Percentiles rank a stretch among this genome's conserved stretches.
These are phyloP conservation scores for Tokudaia tokunoshimensis DNA, from an alignment of 2,797 vertebrate genomes.

Conservation along the genomic window DNA sequence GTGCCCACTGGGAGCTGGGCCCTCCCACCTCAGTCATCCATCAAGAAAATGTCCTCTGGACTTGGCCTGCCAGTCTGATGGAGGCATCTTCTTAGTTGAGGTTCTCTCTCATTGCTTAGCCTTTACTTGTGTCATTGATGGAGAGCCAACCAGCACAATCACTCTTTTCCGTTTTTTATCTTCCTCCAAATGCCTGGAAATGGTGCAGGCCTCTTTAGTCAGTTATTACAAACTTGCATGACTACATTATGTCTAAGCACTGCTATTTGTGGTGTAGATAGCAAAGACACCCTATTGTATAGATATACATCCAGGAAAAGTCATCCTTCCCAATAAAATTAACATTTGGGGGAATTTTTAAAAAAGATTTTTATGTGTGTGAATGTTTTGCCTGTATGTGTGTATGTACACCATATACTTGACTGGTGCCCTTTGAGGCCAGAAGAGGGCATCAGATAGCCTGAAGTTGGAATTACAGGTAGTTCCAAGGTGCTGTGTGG, in stretches of 20 bases:
- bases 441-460: background rate
- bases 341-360: background rate
- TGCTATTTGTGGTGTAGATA: slow-evolving; percentile 2
- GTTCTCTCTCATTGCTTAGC: background rate
- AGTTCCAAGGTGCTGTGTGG: background rate
- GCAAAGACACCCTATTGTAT: background rate
- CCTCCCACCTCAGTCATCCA: background rate
- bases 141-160: background rate
- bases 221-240: background rate
- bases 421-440: background rate
- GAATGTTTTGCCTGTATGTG: background rate
- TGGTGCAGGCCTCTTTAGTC: background rate
- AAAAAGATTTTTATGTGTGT: background rate
- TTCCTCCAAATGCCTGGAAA: slow-evolving; percentile 29
- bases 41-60: background rate
- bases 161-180: background rate
- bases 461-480: background rate
- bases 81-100: background rate
- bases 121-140: background rate
- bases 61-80: background rate
- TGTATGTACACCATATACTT: background rate
- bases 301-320: slow-evolving; percentile 23
- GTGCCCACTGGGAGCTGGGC: background rate
- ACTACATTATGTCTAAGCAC: background rate
- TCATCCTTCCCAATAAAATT: slow-evolving; percentile 13